A percentile compares a stretch with the other conserved stretches of the same genome.
Evolutionary conservation across 2,888 invertebrate species (phyloP).

Genomic region (Apocheima hispidaria): DNA sequence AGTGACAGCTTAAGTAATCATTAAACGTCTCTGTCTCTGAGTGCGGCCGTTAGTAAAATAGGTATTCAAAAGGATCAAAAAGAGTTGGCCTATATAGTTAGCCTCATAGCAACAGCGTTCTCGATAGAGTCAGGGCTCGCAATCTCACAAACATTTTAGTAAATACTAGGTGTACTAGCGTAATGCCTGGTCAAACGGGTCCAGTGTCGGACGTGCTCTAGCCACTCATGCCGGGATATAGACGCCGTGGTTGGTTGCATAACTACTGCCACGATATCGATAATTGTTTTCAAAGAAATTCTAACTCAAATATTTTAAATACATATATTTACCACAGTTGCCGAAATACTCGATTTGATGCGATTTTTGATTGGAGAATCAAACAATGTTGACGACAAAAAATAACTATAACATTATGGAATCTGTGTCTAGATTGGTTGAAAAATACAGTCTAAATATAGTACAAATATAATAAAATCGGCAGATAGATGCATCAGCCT

Average conservation of each 20-base stretch:
- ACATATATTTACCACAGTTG: too few species aligned
- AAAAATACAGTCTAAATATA: too few species aligned
- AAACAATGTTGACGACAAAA: too few species aligned
- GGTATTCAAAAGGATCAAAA: not conserved
- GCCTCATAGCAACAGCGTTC: not conserved
- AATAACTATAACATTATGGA: too few species aligned
- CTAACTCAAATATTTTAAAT: not conserved
- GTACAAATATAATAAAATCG: too few species aligned
- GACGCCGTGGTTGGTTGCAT: slow-evolving; percentile 9
- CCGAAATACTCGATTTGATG: too few species aligned
- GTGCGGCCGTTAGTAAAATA: not conserved
- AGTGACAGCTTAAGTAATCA: too few species aligned
- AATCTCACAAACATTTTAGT: slow-evolving; percentile 20
- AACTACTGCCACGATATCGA: slow-evolving; percentile 5
- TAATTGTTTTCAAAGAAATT: slow-evolving; percentile 6
- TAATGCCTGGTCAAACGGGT: slow-evolving; percentile 16
- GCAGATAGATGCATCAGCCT: too few species aligned
- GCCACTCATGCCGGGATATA: slow-evolving; percentile 19
- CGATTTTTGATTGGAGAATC: too few species aligned
- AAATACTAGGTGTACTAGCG: slow-evolving; percentile 7
- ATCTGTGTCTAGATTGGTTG: too few species aligned
- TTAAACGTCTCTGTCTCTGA: too few species aligned
- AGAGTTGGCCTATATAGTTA: not conserved
- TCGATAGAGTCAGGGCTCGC: not conserved
- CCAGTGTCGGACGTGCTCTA: slow-evolving; percentile 21